Evolutionary conservation across 64 coral and sea anemone species (phyloP), one percentile per base, ranked within the genome.

Genomic region (Dendrophyllia cribrosa): DNA sequence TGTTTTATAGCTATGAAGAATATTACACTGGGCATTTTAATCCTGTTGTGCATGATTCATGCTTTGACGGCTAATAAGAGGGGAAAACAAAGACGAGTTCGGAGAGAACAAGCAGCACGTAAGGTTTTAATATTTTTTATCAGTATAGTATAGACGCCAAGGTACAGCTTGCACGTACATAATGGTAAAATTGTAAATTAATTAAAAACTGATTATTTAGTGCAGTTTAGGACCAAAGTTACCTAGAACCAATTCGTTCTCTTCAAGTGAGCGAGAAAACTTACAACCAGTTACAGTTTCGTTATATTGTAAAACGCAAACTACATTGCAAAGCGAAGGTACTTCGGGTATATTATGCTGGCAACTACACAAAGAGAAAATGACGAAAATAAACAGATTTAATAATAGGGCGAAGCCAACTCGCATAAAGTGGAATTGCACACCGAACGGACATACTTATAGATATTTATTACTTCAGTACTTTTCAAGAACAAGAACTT

Each of bases 31-130:
- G 25, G 58, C 24, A 5, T 60, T 44, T 44, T 62, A 15, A 44
- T 80, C 44, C 26, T 62, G 11, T 61, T 60, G 3, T 62, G 19
- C 58, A 3, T 80, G 55, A 7, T 43, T 43, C 55, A 34, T 80
- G 77, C 12, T 44, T 61, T 80, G 25, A 61, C 58, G 3, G 77
- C 55, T 4, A 62, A 16, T 80, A 22, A 13, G 56, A 60, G 22
- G 3, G 77, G 23, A 16, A 23, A 80, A 60, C 25, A 9, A 44
- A 62, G 77, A 43, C 55, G 77, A 2, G 2, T 17, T 6, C 58
- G 77, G 14, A 80, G 77, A 80, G 77, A 80, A 7, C 77, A 59
- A 12, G 22, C 24, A 16, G 7, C 77, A 14, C 26, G 77, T 80
- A 80, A 80, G 77, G 62, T 58, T 11, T 47, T 19, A 16, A 17